These are phyloP conservation scores for Strix uralensis DNA, from an alignment of 2,113 vertebrate species.

Conservation along the genomic window DNA sequence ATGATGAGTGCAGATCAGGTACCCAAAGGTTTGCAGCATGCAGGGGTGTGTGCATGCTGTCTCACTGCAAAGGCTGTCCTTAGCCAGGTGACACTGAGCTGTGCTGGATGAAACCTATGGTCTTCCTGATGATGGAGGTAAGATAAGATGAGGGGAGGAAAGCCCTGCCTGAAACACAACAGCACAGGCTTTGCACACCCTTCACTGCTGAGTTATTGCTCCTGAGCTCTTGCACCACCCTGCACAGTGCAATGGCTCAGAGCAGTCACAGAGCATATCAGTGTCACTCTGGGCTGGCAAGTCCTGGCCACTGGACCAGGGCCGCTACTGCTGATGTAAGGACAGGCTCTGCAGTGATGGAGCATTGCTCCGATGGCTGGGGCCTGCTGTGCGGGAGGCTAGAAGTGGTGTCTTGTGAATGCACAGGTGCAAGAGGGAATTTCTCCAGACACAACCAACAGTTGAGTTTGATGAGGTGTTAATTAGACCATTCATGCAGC, in stretches of 20 bases:
- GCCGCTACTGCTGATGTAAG: neutral
- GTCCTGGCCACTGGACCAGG: neutral
- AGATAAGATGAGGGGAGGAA: neutral
- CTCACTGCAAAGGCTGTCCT: neutral
- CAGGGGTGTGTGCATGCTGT: accelerated
- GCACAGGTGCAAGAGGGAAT: conserved; percentile 58
- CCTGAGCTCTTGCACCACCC: neutral
- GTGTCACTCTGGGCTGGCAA: neutral
- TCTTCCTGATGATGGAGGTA: neutral
- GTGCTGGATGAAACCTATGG: neutral
- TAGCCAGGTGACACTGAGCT: neutral
- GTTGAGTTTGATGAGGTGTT: conserved; percentile 71
- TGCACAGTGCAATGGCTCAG: accelerated
- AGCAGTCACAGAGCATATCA: neutral
- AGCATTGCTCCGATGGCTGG: neutral
- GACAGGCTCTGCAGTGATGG: neutral
- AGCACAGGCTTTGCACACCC: neutral
- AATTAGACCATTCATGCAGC: conserved; percentile 65
- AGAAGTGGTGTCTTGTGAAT: neutral
- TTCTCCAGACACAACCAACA: conserved; percentile 42
- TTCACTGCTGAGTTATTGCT: neutral
- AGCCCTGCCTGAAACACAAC: neutral
- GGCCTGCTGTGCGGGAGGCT: neutral
- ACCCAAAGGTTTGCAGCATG: neutral
- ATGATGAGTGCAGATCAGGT: neutral